Percentiles rank a stretch among this genome's conserved stretches.
Conservation (phyloP, 1,140 invertebrate species). For the Polypedilum vanderplanki region DNA sequence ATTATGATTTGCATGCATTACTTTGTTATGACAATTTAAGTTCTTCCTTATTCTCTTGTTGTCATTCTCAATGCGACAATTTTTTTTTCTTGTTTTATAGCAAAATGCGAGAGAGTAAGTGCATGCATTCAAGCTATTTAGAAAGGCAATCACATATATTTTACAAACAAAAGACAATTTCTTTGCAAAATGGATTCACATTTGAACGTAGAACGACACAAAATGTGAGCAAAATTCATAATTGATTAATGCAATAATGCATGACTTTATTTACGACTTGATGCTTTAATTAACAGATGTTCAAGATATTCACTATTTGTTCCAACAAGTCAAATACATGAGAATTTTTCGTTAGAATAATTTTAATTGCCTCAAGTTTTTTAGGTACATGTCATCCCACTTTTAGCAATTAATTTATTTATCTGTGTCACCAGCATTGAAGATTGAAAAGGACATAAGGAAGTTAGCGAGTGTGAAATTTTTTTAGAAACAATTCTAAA, state of each 20-base stretch:
- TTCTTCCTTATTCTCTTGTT: not conserved
- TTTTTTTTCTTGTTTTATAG: too few relatives aligned
- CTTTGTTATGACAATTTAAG: conserved; percentile 1
- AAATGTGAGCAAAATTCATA: not conserved
- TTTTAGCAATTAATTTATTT: not conserved
- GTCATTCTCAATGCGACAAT: not conserved
- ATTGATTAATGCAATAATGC: conserved; percentile 3
- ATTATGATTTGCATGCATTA: not conserved
- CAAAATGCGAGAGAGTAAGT: too few relatives aligned
- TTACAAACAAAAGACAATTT: not conserved
- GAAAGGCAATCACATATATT: not conserved
- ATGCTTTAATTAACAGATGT: conserved; percentile 12
- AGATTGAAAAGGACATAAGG: not conserved
- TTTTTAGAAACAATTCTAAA: too few relatives aligned
- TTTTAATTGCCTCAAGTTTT: conserved; percentile 5
- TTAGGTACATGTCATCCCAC: not conserved
- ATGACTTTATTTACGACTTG: not conserved
- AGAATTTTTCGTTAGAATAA: not conserved
- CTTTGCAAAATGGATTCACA: not conserved
- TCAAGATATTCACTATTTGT: not conserved
- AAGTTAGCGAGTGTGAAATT: not conserved
- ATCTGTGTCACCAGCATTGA: not conserved
- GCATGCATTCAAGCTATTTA: not conserved
- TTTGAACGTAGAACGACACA: not conserved
- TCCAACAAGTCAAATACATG: not conserved